Percentiles rank a stretch among this genome's conserved stretches.
phyloP scores from a whole-genome alignment of 2,888 invertebrate species.

The Dynastes hyllus region DNA sequence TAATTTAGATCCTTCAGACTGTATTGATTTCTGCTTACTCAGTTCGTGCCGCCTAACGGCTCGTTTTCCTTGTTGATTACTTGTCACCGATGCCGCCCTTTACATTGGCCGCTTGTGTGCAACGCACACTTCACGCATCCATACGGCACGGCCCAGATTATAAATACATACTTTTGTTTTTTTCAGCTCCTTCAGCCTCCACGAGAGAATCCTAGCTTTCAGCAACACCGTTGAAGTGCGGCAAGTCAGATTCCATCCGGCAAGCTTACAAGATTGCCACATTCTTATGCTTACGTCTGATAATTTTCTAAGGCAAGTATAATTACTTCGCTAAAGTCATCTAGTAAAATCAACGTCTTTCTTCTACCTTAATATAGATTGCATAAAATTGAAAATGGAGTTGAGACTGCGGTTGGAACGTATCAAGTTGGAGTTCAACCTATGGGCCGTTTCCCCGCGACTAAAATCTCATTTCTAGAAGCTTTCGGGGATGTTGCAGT shows the following conservation, averaged over 20 bases:
- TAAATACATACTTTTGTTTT: constrained; percentile 48
- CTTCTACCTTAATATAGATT: constrained; percentile 60
- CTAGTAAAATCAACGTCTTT: too few relatives aligned
- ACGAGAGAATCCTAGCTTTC: constrained; percentile 82
- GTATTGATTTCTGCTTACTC: too few relatives aligned
- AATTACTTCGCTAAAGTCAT: background rate
- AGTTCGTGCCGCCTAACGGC: too few relatives aligned
- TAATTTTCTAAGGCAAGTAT: constrained; percentile 84
- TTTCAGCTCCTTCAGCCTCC: constrained; percentile 82
- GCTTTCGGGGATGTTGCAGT: constrained; percentile 89
- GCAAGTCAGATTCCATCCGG: constrained; percentile 91
- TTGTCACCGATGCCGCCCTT: too few relatives aligned
- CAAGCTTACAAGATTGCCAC: constrained; percentile 83
- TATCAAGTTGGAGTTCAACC: constrained; percentile 67
- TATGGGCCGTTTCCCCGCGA: constrained; percentile 65
- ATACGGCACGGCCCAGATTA: too few relatives aligned
- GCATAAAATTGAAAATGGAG: constrained; percentile 64
- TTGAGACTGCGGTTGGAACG: constrained; percentile 60
- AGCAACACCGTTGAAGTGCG: constrained; percentile 81
- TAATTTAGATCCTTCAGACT: too few relatives aligned
- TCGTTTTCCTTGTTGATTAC: too few relatives aligned
- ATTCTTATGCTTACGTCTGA: constrained; percentile 88
- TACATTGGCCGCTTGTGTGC: too few relatives aligned
- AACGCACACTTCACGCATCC: too few relatives aligned
- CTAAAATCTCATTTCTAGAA: constrained; percentile 66